A percentile compares a stretch with the other conserved stretches of the same genome.
Evolutionary conservation across 2,797 vertebrate genomes (phyloP).

Genomic region (Sebastes diaconus): DNA sequence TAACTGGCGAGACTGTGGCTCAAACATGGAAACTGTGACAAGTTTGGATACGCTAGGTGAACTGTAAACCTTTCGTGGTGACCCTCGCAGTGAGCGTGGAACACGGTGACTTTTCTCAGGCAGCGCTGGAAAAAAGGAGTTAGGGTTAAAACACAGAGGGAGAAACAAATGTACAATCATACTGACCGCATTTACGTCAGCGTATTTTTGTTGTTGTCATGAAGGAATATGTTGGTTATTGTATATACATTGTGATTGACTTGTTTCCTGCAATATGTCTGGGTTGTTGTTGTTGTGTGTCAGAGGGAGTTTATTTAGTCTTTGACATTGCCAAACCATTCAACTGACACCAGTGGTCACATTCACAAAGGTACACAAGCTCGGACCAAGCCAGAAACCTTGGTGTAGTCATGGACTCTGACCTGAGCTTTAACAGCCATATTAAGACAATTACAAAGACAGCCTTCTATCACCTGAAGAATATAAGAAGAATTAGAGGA

Average conservation of each 20-base stretch:
- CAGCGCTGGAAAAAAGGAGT: conserved; percentile 29
- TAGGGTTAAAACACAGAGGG: conserved; percentile 15
- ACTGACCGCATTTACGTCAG: conserved; percentile 48
- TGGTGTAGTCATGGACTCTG: no score
- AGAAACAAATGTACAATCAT: conserved; percentile 50
- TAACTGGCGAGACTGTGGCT: conserved; percentile 9
- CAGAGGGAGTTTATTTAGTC: conserved; percentile 9
- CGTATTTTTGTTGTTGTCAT: conserved; percentile 21
- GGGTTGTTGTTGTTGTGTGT: conserved; percentile 17
- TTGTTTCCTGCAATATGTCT: conserved; percentile 44
- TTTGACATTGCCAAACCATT: neutral
- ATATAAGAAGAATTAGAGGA: no score
- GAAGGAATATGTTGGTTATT: conserved; percentile 17
- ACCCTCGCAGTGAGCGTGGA: conserved; percentile 38
- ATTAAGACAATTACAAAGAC: no score
- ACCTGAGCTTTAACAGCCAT: no score
- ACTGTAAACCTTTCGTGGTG: conserved; percentile 46
- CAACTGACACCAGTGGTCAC: neutral
- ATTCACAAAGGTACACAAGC: neutral
- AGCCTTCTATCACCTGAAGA: no score
- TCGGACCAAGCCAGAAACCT: no score
- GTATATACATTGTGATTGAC: conserved; percentile 24
- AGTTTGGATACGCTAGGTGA: conserved; percentile 39
- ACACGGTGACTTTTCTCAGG: conserved; percentile 25
- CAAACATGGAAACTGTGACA: conserved; percentile 66